Evolutionary conservation across 2,113 vertebrate genomes (phyloP).

Genomic region (Gnathonemus echidnorhynchus): DNA sequence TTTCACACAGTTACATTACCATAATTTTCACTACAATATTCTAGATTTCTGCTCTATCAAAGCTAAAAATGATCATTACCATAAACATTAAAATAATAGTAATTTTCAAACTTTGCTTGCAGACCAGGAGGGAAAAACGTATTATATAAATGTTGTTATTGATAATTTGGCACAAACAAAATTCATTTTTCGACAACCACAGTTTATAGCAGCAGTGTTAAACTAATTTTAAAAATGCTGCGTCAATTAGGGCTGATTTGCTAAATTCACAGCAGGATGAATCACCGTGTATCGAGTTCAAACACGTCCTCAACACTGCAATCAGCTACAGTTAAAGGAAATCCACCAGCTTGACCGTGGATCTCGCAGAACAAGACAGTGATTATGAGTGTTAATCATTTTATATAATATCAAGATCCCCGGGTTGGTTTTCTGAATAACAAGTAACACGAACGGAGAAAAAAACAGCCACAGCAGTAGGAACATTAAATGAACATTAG

Average conservation of each 20-base stretch:
- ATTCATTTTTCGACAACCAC: background rate
- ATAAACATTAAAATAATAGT: background rate
- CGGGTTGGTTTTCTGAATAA: background rate
- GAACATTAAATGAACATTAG: background rate
- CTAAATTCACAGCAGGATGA: background rate
- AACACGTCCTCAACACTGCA: background rate
- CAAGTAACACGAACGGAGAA: background rate
- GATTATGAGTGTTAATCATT: background rate
- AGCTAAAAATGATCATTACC: background rate
- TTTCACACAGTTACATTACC: background rate
- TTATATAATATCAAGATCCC: background rate
- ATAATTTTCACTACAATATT: background rate
- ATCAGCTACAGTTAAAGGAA: background rate
- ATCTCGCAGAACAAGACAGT: background rate
- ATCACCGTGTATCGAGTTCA: background rate
- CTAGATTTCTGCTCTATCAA: background rate
- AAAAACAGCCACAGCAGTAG: background rate
- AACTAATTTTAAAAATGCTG: background rate
- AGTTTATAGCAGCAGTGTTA: background rate
- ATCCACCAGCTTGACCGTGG: background rate
- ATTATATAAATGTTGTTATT: constrained; percentile 3
- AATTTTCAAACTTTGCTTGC: background rate
- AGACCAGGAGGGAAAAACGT: background rate
- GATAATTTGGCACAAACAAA: background rate
- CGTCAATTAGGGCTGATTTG: background rate